Percentiles rank a stretch among this genome's conserved stretches.
Conservation (phyloP, 2,113 vertebrate species). For the Salvelinus fontinalis region DNA sequence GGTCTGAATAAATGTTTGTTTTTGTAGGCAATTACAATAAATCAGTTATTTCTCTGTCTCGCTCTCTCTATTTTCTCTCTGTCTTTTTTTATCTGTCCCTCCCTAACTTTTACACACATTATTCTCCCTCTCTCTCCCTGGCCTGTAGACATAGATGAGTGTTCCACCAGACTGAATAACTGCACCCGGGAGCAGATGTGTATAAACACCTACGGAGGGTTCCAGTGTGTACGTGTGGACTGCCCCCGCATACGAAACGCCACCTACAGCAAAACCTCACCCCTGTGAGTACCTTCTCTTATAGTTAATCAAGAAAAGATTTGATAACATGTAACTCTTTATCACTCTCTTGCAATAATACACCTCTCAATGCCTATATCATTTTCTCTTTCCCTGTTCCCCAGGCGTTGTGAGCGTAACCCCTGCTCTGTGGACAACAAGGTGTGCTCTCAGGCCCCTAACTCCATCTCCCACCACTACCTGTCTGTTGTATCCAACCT, state of each 20-base stretch:
- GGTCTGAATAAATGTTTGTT: neutral
- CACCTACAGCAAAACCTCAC: constrained; percentile 82
- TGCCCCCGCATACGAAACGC: constrained; percentile 78
- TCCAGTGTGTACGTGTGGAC: constrained; percentile 80
- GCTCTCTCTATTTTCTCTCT: neutral
- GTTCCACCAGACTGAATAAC: constrained; percentile 75
- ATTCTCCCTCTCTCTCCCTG: neutral
- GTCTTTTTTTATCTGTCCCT: neutral
- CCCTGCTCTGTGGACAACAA: constrained; percentile 82
- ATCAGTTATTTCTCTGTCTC: neutral
- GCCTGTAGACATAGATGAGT: constrained; percentile 82
- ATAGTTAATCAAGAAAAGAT: constrained; percentile 11
- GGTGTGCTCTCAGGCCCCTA: constrained; percentile 77
- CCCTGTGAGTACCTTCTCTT: constrained; percentile 75
- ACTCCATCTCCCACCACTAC: constrained; percentile 86
- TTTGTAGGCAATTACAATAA: neutral
- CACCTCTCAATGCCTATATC: neutral
- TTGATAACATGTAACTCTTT: neutral
- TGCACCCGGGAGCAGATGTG: constrained; percentile 81
- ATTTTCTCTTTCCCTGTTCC: neutral
- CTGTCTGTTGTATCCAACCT: constrained; percentile 83
- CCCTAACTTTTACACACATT: neutral
- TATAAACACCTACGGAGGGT: constrained; percentile 82
- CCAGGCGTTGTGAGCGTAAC: constrained; percentile 86
- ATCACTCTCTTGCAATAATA: neutral